A percentile compares a stretch with the other conserved stretches of the same genome.
These are phyloP conservation scores for Thunnus thynnus DNA, from an alignment of 2,113 vertebrate genomes.

Conservation along the genomic window DNA sequence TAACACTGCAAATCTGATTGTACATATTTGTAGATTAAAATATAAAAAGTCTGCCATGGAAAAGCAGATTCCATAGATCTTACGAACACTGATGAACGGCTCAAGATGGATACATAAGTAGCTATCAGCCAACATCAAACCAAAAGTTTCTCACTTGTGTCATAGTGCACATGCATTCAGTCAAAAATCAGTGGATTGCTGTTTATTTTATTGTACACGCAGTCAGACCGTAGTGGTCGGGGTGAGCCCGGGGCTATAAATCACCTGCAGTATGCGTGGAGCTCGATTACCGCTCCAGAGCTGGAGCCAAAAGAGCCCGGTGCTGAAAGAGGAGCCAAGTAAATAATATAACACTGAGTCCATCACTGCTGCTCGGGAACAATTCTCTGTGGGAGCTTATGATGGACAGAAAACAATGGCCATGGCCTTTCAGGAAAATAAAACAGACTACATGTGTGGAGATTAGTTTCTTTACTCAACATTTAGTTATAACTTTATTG, in stretches of 20 bases:
- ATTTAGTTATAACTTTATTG: background rate
- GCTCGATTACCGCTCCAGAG: conserved; percentile 60
- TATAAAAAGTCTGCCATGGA: background rate
- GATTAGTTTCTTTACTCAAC: background rate
- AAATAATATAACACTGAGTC: conserved; percentile 66
- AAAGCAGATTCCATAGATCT: background rate
- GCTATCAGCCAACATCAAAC: background rate
- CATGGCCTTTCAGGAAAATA: background rate
- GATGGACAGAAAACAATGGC: conserved; percentile 16
- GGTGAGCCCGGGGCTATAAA: conserved; percentile 60
- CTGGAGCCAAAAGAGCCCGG: conserved; percentile 63
- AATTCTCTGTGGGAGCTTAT: conserved; percentile 16
- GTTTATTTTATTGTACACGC: conserved; percentile 31
- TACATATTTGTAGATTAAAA: no score
- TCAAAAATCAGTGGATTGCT: background rate
- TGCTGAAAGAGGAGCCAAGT: conserved; percentile 75
- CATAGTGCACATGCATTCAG: background rate
- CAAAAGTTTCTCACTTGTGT: conserved; percentile 9
- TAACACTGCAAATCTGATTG: no score
- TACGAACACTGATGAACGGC: conserved; percentile 3
- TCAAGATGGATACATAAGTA: background rate
- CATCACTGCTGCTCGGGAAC: conserved; percentile 50
- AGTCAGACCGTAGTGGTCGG: conserved; percentile 9
- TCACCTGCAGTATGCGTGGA: conserved; percentile 69
- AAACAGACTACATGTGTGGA: background rate